Base-by-base conservation (phyloP, 2,888 invertebrate species). In the Caradrina kadenii region DNA sequence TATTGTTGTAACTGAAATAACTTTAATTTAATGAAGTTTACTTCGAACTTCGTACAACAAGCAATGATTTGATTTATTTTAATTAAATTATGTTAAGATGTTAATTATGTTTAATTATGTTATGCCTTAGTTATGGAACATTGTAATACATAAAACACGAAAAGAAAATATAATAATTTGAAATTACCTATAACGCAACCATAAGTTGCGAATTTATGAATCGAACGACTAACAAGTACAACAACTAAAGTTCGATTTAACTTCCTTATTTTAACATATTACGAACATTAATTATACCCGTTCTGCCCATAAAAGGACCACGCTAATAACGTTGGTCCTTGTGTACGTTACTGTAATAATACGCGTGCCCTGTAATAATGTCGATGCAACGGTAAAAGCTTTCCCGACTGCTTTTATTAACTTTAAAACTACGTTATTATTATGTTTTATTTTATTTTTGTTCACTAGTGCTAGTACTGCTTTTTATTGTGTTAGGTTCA, bases 11-110 rank as follows among this genome's bases (percentile, higher is more conserved):
- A 58, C 58, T 53, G 62, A 65, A 72, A 65, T 62, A 22, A 76
- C 22, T 63, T 76, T 1, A 55, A 69, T 62, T 49, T 53, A 71
- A 76, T 75, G 2, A 65, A 71, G 61, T 71, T 75, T 58, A n/a
- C 15, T 64, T 76, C 0, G 13, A 19, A 61, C 42, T 71, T 65
- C 21, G 8, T n/a, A 4, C 15, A 45, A 11, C 17, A 39, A 62
- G 31, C 49, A 70, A 49, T 26, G 15, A 22, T 42, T 48, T 17
- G 13, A 49, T 64, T 76, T 45, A 21, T 61, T 56, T 65, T 50
- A 45, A 54, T 42, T 19, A 17, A 42, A 58, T 58, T 55, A 22
- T 19, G 10, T 35, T 42, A 0, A 21, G 1, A 45, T 19, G 8
- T 26, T 13, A n/a, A n/a, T n/a, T n/a, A n/a, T n/a, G n/a, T n/a